Percentiles rank a stretch among this genome's conserved stretches.
Evolutionary conservation across 2,113 vertebrate genomes (phyloP).

Genomic region (Ptyas mucosa): DNA sequence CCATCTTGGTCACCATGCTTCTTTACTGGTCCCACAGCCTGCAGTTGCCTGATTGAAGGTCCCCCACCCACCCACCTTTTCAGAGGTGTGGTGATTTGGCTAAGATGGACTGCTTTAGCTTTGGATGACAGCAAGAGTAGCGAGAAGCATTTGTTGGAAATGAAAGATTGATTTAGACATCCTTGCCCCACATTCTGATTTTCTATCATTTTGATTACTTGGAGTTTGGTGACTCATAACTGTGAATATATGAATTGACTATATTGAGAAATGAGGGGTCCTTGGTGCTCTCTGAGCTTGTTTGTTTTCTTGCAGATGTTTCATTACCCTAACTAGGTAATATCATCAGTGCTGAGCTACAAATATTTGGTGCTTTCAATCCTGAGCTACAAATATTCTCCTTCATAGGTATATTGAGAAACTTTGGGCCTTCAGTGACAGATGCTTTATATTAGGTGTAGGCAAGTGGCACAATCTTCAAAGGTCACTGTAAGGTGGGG

Average conservation of each 20-base stretch:
- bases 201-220: neutral
- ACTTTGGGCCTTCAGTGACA: neutral
- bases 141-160: neutral
- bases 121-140: neutral
- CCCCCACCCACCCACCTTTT: no score
- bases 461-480: neutral
- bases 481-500: neutral
- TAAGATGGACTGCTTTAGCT: neutral
- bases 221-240: neutral
- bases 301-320: no score
- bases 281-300: no score
- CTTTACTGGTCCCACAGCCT: neutral
- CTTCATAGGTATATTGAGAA: neutral
- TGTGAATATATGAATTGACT: neutral
- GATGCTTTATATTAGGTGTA: neutral
- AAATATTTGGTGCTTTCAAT: no score
- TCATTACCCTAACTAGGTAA: no score
- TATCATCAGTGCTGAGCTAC: no score
- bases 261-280: neutral
- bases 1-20: neutral
- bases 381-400: no score
- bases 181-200: neutral
- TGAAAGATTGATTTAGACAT: neutral
- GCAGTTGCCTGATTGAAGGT: neutral
- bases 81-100: neutral